Conservation (phyloP, 1,140 invertebrate genomes). For the Drosophila miranda region DNA sequence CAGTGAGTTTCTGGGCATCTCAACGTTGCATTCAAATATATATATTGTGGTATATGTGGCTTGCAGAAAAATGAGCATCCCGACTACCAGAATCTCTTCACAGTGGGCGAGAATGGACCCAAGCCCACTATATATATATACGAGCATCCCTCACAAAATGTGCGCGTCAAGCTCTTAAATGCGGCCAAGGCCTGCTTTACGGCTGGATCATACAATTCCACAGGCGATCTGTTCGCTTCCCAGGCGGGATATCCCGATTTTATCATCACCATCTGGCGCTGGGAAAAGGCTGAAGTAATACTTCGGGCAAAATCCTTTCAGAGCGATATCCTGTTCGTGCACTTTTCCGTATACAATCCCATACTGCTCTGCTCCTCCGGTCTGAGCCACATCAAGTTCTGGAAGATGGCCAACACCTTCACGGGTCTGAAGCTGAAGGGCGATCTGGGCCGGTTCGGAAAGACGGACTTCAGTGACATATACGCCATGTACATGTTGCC, state of each 20-base stretch:
- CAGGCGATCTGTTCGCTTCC: slow-evolving; percentile 90
- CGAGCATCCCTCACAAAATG: slow-evolving; percentile 89
- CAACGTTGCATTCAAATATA: neutral
- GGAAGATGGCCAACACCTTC: slow-evolving; percentile 95
- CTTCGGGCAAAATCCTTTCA: slow-evolving; percentile 91
- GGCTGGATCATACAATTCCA: slow-evolving; percentile 90
- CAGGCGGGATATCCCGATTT: slow-evolving; percentile 93
- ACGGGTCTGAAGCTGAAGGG: slow-evolving; percentile 95
- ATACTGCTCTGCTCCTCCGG: slow-evolving; percentile 91
- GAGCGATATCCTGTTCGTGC: slow-evolving; percentile 89
- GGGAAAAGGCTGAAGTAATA: slow-evolving; percentile 89
- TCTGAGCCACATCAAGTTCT: slow-evolving; percentile 93
- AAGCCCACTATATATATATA: slow-evolving; percentile 92
- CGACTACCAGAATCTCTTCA: slow-evolving; percentile 87
- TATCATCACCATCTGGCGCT: slow-evolving; percentile 94
- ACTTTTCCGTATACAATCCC: slow-evolving; percentile 90
- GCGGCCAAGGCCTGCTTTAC: slow-evolving; percentile 90
- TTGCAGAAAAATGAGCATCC: slow-evolving; percentile 88
- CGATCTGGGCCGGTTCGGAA: slow-evolving; percentile 92
- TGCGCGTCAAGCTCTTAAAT: slow-evolving; percentile 87
- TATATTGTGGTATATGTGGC: neutral
- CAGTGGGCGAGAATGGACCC: slow-evolving; percentile 92
- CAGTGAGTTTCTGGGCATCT: slow-evolving; percentile 83
- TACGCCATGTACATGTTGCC: slow-evolving; percentile 91
- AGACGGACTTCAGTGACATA: slow-evolving; percentile 95